Evolutionary conservation across 1,140 invertebrate species (phyloP).

Genomic region (Meloidogyne exigua): DNA sequence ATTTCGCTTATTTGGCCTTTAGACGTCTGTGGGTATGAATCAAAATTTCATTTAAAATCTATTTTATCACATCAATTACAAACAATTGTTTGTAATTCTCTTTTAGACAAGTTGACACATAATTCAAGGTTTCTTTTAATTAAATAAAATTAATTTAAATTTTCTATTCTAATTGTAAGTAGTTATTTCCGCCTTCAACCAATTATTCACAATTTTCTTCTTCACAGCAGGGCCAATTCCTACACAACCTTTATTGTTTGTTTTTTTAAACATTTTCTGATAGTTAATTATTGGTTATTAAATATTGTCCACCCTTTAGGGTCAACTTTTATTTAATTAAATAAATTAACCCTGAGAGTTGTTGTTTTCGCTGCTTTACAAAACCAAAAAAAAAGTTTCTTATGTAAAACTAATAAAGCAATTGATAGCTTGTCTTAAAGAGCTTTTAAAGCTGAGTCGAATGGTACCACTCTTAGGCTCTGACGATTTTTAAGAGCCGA

Average conservation of each 20-base stretch:
- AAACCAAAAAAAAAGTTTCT: too few species aligned
- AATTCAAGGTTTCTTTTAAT: neutral
- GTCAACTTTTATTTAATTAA: neutral
- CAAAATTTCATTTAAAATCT: neutral
- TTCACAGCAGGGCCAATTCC: constrained; percentile 3
- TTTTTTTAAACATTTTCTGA: neutral
- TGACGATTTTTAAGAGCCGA: too few species aligned
- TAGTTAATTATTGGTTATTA: too few species aligned
- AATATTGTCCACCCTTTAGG: too few species aligned
- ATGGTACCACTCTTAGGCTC: too few species aligned
- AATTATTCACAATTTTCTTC: constrained; percentile 21
- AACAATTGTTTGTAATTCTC: constrained; percentile 17
- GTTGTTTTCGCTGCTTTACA: too few species aligned
- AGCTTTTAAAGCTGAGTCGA: too few species aligned
- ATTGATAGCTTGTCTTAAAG: too few species aligned
- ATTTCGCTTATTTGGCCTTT: constrained; percentile 22
- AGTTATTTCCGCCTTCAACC: constrained; percentile 20
- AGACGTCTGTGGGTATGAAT: constrained; percentile 14
- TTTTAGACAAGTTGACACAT: neutral
- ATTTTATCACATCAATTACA: neutral
- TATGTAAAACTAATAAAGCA: too few species aligned
- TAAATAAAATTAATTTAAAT: neutral
- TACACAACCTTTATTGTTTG: constrained; percentile 7
- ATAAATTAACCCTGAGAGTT: too few species aligned
- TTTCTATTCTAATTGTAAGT: neutral